These are phyloP conservation scores for Pandemis corylana DNA, from an alignment of 2,888 invertebrate genomes.

Conservation along the genomic window DNA sequence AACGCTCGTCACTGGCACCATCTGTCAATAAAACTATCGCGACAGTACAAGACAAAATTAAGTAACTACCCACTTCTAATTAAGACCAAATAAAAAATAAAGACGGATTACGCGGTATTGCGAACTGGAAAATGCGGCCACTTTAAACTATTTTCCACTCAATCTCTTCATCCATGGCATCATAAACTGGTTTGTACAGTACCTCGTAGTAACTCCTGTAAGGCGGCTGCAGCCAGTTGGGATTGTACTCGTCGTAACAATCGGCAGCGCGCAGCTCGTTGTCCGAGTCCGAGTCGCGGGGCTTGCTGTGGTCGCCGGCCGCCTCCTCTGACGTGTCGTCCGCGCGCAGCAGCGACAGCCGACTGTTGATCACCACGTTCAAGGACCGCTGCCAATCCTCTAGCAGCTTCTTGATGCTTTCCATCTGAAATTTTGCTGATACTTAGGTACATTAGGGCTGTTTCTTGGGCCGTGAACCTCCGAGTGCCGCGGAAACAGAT, in stretches of 20 bases:
- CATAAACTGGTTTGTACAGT: too few species aligned
- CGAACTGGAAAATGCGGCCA: too few species aligned
- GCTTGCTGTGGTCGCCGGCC: conserved; percentile 72
- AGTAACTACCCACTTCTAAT: neutral
- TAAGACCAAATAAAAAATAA: too few species aligned
- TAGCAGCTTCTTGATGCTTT: conserved; percentile 67
- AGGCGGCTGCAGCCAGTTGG: conserved; percentile 62
- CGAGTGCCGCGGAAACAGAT: neutral
- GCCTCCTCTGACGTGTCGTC: conserved; percentile 71
- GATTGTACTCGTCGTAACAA: conserved; percentile 62
- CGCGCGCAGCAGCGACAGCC: conserved; percentile 55
- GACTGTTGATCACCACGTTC: conserved; percentile 69
- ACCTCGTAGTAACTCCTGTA: conserved; percentile 62
- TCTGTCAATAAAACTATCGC: neutral
- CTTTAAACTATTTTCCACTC: too few species aligned
- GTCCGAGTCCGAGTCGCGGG: conserved; percentile 66
- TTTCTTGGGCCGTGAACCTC: neutral
- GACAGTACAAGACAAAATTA: neutral
- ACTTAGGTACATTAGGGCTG: neutral
- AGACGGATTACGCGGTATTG: too few species aligned
- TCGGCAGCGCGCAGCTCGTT: conserved; percentile 63
- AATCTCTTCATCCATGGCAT: too few species aligned
- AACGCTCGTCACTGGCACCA: neutral
- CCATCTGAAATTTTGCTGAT: conserved; percentile 61
- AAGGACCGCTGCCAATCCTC: conserved; percentile 76